Percentiles rank a stretch among this genome's conserved stretches.
These are phyloP conservation scores for Styela plicata DNA, from an alignment of 23 tunicate genomes.

Conservation along the genomic window DNA sequence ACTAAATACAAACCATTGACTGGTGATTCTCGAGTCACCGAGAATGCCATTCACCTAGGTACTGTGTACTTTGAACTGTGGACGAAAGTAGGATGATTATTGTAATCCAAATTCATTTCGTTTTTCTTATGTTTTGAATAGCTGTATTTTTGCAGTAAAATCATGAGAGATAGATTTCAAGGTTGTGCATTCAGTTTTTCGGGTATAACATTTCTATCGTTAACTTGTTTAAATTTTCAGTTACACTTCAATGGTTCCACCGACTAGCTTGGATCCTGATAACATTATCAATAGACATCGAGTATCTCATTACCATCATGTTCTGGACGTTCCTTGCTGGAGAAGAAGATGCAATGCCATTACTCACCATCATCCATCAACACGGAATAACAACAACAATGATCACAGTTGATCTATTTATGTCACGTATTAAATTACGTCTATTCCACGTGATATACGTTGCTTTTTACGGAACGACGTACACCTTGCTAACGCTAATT, in stretches of 20 bases:
- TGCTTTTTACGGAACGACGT: slow-evolving; percentile 39
- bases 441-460: slow-evolving; percentile 54
- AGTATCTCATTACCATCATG: slow-evolving; percentile 33
- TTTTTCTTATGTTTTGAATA: too few species aligned
- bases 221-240: too few species aligned
- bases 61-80: too few species aligned
- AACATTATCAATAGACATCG: slow-evolving; percentile 23
- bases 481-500: slow-evolving; percentile 58
- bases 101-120: too few species aligned
- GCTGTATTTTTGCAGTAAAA: too few species aligned
- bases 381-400: slow-evolving; percentile 46
- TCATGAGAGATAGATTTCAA: too few species aligned
- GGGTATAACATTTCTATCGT: too few species aligned
- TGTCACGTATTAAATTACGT: slow-evolving; percentile 35
- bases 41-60: too few species aligned
- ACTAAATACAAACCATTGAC: too few species aligned
- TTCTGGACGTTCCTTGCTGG: slow-evolving; percentile 54
- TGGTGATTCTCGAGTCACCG: too few species aligned
- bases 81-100: too few species aligned
- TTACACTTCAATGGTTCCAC: slow-evolving; percentile 52
- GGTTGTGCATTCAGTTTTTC: too few species aligned
- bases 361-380: slow-evolving; percentile 27
- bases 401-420: slow-evolving; percentile 19
- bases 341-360: slow-evolving; percentile 1
- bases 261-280: slow-evolving; percentile 46